These are phyloP conservation scores for Dinocampus coccinellae DNA, from an alignment of 2,888 invertebrate genomes.

Conservation along the genomic window DNA sequence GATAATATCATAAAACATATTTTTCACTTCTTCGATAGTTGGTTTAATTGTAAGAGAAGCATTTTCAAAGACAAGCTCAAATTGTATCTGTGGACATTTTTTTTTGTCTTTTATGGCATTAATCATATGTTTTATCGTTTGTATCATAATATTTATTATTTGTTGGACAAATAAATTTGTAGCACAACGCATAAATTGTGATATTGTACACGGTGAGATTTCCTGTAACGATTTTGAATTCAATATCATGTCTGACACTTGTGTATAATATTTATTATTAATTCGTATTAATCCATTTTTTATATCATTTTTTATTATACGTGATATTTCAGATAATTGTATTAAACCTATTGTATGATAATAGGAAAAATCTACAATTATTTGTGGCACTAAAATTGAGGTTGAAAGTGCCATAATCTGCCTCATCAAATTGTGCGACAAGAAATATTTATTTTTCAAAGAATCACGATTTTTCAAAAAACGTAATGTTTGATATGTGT, in stretches of 20 bases:
- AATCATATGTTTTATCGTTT: slow-evolving; percentile 77
- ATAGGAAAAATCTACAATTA: slow-evolving; percentile 63
- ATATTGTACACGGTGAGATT: slow-evolving; percentile 60
- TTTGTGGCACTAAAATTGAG: slow-evolving; percentile 62
- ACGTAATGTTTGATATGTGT: neutral
- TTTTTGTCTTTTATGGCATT: slow-evolving; percentile 71
- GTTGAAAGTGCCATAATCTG: slow-evolving; percentile 57
- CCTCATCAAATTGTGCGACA: slow-evolving; percentile 55
- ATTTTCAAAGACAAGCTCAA: slow-evolving; percentile 73
- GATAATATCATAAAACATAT: slow-evolving; percentile 74
- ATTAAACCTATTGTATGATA: slow-evolving; percentile 50
- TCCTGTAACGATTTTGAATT: slow-evolving; percentile 46
- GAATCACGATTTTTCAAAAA: slow-evolving; percentile 40
- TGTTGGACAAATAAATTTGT: slow-evolving; percentile 73
- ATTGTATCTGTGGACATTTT: slow-evolving; percentile 75
- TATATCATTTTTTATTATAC: slow-evolving; percentile 58
- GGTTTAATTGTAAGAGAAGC: slow-evolving; percentile 72
- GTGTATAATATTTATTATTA: slow-evolving; percentile 69
- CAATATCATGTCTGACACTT: slow-evolving; percentile 59
- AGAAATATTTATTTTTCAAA: slow-evolving; percentile 54
- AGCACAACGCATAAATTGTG: slow-evolving; percentile 66
- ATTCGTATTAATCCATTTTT: slow-evolving; percentile 65
- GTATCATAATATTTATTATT: slow-evolving; percentile 77
- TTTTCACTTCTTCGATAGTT: slow-evolving; percentile 72
- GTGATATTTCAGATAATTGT: slow-evolving; percentile 56